Percentiles rank a stretch among this genome's conserved stretches.
These are phyloP conservation scores for Amphipoea lucens DNA, from an alignment of 2,888 invertebrate species.

Conservation along the genomic window DNA sequence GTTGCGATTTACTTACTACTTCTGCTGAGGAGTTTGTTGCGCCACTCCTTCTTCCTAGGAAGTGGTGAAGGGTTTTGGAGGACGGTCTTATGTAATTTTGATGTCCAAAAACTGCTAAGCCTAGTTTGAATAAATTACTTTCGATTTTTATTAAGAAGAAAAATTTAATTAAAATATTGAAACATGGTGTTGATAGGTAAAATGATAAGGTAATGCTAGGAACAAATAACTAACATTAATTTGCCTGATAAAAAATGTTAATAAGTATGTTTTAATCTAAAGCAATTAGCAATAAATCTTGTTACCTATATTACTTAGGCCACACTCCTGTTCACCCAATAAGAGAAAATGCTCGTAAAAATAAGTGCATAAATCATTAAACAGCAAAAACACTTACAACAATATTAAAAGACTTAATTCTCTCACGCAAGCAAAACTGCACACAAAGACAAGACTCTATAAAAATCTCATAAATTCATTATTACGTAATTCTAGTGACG, in stretches of 20 bases:
- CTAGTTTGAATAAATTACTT: background rate
- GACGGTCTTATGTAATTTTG: background rate
- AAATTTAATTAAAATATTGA: background rate
- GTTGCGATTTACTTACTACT: background rate
- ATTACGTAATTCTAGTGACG: slow-evolving; percentile 75
- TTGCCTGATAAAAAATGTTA: slow-evolving; percentile 6
- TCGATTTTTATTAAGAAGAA: background rate
- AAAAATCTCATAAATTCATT: slow-evolving; percentile 66
- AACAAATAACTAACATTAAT: background rate
- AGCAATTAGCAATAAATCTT: slow-evolving; percentile 44
- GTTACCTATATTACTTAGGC: slow-evolving; percentile 6
- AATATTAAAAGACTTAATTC: slow-evolving; percentile 56
- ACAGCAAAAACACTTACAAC: slow-evolving; percentile 54
- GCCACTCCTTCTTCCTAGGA: background rate
- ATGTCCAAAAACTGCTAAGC: background rate
- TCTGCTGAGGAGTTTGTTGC: background rate
- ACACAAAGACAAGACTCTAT: slow-evolving; percentile 35
- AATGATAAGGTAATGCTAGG: background rate
- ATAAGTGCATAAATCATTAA: slow-evolving; percentile 53
- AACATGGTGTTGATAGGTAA: background rate
- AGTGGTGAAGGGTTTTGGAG: background rate
- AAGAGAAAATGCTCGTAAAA: slow-evolving; percentile 54
- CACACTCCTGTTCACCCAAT: slow-evolving; percentile 31
- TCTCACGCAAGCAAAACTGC: slow-evolving; percentile 51
- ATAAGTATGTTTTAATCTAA: slow-evolving; percentile 20